Base-by-base conservation (phyloP, 2,888 invertebrate genomes). In the Doris montereyensis region DNA sequence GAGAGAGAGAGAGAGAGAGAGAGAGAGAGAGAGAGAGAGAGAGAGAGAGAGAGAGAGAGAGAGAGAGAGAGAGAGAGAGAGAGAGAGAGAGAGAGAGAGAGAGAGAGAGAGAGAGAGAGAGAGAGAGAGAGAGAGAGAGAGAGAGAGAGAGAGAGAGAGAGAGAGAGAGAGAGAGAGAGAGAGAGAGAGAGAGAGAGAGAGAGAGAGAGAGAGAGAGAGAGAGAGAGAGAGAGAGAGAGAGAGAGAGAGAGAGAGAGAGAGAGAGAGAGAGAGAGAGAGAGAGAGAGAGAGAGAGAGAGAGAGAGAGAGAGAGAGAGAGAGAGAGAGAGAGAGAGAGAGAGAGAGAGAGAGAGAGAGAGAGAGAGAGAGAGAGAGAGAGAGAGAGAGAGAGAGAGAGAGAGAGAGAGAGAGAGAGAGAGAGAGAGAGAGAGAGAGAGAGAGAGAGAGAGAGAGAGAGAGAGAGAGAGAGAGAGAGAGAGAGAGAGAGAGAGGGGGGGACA, bases 351-450 rank as follows among this genome's bases (percentile, higher is more conserved):
- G 2, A 32, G 52, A 28, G 70, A 35, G 77, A 77, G 57, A 70
- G 70, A 57, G 58, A 70, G 26, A 70, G 70, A 77, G 77, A 65
- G 35, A 70, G 30, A 70, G 57, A 77, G 28, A 77, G 77, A 65
- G 57, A 70, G 32, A 70, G 34, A 57, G 70, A 70, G 77, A 70
- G 70, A 57, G 26, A 52, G 57, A 77, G 70, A 77, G 74, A 58
- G 60, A 41, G 60, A 17, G 13, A 58, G 24, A n/a, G 28, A 26
- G 30, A 28, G 4, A 28, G 58, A 60, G 60, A 74, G 68, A 28
- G n/a, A 28, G 68, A 30, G 68, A 68, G 26, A 28, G 24, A 8
- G 68, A 26, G 24, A 10, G 5, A 4, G 30, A 68, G 68, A 68
- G 24, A 68, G 26, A 30, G 30, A 26, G 26, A 26, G 28, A 30